phyloP scores from a whole-genome alignment of 2,797 vertebrate genomes.

The Antennarius maculatus region DNA sequence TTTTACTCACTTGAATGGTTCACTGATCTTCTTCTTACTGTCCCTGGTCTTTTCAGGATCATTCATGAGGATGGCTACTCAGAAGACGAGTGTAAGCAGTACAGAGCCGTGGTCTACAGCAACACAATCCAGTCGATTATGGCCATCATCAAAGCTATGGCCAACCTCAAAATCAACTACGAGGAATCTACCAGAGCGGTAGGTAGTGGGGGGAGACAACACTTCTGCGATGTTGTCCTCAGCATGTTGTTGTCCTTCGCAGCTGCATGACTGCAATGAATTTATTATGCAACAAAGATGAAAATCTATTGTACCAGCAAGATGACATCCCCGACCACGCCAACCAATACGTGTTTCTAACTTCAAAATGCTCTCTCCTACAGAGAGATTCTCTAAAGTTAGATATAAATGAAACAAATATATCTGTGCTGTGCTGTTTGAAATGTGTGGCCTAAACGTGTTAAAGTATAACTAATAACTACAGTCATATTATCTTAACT shows the following conservation, averaged over 20 bases:
- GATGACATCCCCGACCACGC: neutral
- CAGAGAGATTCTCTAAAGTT: neutral
- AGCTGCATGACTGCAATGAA: neutral
- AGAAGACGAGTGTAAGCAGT: constrained; percentile 97
- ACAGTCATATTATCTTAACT: constrained; percentile 21
- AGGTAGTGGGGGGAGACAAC: constrained; percentile 50
- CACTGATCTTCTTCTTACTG: neutral
- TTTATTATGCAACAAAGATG: neutral
- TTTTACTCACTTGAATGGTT: neutral
- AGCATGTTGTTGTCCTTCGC: neutral
- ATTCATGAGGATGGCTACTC: constrained; percentile 98
- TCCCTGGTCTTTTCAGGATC: constrained; percentile 81
- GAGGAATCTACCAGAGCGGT: constrained; percentile 89
- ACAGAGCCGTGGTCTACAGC: constrained; percentile 97
- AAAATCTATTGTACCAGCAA: neutral
- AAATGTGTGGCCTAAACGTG: neutral
- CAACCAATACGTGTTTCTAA: neutral
- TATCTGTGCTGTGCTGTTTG: neutral
- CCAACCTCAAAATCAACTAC: constrained; percentile 95
- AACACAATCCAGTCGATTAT: constrained; percentile 99
- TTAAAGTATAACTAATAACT: neutral
- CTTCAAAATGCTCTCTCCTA: neutral
- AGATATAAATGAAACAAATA: neutral
- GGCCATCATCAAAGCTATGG: constrained; percentile 98
- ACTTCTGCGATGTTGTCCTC: too few species aligned